Evolutionary conservation across 2,797 vertebrate species (phyloP).

Genomic region (Molossus alvarezi): DNA sequence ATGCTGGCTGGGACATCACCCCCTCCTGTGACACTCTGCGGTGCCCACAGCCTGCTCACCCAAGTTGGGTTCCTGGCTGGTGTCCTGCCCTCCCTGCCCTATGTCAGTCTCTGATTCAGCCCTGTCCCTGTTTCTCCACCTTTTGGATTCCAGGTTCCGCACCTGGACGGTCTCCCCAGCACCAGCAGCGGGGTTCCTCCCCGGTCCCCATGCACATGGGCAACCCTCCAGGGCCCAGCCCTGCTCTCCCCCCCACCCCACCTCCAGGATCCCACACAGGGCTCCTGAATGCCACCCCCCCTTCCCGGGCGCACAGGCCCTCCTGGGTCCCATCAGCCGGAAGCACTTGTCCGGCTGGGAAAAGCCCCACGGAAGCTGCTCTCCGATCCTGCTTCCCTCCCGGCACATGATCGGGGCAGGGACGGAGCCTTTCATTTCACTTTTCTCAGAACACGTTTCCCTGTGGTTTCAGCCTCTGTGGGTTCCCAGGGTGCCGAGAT

Average conservation of each 20-base stretch:
- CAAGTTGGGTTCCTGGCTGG: fast-evolving
- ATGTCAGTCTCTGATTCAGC: fast-evolving
- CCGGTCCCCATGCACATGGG: fast-evolving
- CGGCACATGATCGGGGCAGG: background rate
- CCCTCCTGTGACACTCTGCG: fast-evolving
- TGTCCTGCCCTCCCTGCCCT: background rate
- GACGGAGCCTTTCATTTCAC: background rate
- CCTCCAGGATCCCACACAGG: background rate
- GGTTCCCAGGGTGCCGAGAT: background rate
- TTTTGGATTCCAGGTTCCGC: background rate
- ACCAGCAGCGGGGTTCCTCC: background rate
- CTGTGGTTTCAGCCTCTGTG: background rate
- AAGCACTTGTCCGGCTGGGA: background rate
- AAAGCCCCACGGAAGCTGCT: fast-evolving
- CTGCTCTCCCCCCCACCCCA: fast-evolving
- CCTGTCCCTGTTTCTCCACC: background rate
- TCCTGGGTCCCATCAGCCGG: background rate
- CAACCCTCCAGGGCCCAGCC: background rate
- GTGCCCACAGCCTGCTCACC: too few relatives aligned
- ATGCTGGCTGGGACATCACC: fast-evolving
- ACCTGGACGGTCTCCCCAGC: background rate
- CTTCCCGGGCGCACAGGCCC: too few relatives aligned
- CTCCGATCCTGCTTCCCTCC: background rate
- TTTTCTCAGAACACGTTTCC: background rate
- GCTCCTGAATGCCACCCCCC: background rate